These are phyloP conservation scores for Drosophila insularis DNA, from an alignment of 1,140 invertebrate genomes.

Conservation along the genomic window DNA sequence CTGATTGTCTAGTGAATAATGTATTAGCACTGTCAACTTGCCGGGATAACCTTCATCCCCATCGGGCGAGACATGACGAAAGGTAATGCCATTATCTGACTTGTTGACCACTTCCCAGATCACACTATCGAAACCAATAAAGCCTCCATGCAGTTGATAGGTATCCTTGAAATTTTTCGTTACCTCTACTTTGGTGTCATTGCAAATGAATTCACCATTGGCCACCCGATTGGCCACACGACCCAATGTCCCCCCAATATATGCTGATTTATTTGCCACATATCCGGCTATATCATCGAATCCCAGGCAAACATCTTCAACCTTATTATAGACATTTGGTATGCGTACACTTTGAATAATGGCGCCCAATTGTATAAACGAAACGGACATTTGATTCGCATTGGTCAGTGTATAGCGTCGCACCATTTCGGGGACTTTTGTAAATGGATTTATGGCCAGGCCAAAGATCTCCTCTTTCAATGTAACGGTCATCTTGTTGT, in stretches of 20 bases:
- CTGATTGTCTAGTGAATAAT: conserved; percentile 88
- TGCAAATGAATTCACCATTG: conserved; percentile 87
- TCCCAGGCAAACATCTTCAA: conserved; percentile 89
- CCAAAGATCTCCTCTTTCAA: conserved; percentile 74
- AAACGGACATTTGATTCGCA: conserved; percentile 83
- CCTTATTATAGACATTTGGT: conserved; percentile 87
- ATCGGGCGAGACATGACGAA: conserved; percentile 89
- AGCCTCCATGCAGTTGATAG: conserved; percentile 93
- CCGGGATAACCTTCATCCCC: conserved; percentile 94
- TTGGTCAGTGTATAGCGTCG: conserved; percentile 86
- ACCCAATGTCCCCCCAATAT: conserved; percentile 94
- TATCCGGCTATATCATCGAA: conserved; percentile 88
- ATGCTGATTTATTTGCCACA: conserved; percentile 84
- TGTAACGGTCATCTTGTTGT: conserved; percentile 42
- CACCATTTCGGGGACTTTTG: conserved; percentile 81
- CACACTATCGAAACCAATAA: conserved; percentile 93
- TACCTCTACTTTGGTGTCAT: conserved; percentile 87
- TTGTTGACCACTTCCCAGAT: conserved; percentile 84
- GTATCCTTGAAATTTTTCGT: conserved; percentile 87
- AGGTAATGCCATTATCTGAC: conserved; percentile 84
- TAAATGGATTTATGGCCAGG: conserved; percentile 56
- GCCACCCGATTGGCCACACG: conserved; percentile 94
- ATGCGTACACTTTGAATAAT: conserved; percentile 89
- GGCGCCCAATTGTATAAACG: conserved; percentile 90
- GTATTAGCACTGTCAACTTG: conserved; percentile 86